Conservation (phyloP, 2,797 vertebrate species). For the Peromyscus eremicus region DNA sequence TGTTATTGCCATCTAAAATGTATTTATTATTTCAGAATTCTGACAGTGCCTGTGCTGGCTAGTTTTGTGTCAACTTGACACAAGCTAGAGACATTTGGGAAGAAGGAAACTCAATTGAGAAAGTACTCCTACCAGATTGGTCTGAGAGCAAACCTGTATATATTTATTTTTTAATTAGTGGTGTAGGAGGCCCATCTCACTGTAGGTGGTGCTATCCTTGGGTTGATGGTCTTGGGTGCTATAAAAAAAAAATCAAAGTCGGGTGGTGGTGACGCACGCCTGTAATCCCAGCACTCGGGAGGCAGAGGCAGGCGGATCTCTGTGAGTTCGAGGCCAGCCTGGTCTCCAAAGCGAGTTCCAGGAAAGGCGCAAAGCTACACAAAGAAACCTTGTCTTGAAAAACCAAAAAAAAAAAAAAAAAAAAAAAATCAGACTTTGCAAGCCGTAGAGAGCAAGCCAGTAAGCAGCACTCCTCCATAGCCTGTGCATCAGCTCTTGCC, state of each 20-base stretch:
- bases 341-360: no score
- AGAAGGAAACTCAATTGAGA: neutral
- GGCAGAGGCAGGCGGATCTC: no score
- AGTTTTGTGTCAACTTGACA: neutral
- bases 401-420: no score
- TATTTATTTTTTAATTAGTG: neutral
- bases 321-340: no score
- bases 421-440: neutral
- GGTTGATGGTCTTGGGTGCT: neutral
- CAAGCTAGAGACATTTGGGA: neutral
- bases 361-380: no score
- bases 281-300: no score
- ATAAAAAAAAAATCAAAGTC: no score
- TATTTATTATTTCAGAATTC: neutral
- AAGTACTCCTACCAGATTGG: neutral
- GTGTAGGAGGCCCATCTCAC: neutral
- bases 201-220: neutral
- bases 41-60: neutral
- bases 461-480: neutral
- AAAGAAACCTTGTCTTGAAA: no score
- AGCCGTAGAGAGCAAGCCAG: neutral
- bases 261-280: no score
- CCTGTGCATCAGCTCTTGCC: neutral
- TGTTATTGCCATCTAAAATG: neutral
- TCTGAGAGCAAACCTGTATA: neutral